Percentiles rank a stretch among this genome's conserved stretches.
Conservation (phyloP, 2,113 vertebrate species). For the Mustela lutreola region DNA sequence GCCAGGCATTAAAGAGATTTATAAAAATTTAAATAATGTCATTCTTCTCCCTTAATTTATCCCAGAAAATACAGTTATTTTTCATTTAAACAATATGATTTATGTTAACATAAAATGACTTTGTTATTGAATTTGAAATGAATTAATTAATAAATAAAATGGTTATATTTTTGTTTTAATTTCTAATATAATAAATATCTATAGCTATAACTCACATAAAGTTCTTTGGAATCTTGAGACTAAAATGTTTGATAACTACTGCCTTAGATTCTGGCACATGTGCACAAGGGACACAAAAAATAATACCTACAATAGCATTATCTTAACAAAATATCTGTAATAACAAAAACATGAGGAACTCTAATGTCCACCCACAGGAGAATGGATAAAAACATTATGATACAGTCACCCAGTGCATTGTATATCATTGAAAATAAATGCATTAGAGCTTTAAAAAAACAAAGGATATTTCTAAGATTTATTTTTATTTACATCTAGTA, state of each 20-base stretch:
- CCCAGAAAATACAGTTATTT: constrained; percentile 13
- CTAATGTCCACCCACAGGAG: neutral
- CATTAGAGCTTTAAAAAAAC: neutral
- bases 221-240: neutral
- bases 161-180: constrained; percentile 4
- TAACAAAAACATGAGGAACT: neutral
- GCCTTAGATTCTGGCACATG: neutral
- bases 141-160: constrained; percentile 52
- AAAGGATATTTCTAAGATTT: constrained; percentile 9
- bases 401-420: neutral
- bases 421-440: constrained; percentile 1
- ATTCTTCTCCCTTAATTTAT: neutral
- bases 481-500: neutral
- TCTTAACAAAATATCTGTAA: neutral
- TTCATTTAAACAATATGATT: constrained; percentile 41
- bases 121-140: neutral
- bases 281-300: neutral
- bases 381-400: neutral
- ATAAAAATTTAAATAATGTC: neutral
- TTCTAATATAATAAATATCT: constrained; percentile 4
- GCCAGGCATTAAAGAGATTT: constrained; percentile 12
- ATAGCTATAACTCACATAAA: constrained; percentile 2
- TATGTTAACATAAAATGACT: neutral
- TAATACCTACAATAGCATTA: neutral
- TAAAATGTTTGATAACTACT: neutral